Evolutionary conservation across 1,140 invertebrate species (phyloP).

Genomic region (Limonius californicus): DNA sequence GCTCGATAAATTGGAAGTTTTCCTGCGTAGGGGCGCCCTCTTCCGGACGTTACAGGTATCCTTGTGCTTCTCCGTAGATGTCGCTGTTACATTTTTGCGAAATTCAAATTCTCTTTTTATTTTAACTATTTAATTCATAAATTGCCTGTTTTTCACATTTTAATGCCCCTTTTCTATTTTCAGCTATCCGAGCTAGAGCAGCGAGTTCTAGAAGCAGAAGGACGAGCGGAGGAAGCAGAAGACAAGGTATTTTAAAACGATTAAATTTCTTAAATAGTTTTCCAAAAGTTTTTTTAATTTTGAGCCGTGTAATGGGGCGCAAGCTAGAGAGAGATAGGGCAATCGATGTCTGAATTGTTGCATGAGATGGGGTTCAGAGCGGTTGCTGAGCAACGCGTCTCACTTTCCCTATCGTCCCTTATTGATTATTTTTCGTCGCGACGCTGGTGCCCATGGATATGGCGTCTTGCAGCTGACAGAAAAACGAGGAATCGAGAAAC

Average conservation of each 20-base stretch:
- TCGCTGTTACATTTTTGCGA: not conserved
- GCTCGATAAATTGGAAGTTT: not conserved
- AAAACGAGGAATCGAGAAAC: slow-evolving; percentile 36
- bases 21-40: not conserved
- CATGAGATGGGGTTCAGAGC: slow-evolving; percentile 17
- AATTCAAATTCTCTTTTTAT: not conserved
- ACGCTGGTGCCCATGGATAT: slow-evolving; percentile 41
- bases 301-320: too few relatives aligned
- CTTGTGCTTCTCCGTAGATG: not conserved
- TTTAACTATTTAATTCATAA: not conserved
- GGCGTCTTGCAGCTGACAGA: slow-evolving; percentile 48
- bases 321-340: not conserved
- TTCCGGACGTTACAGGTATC: not conserved
- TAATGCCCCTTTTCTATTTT: slow-evolving; percentile 54
- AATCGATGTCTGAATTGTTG: slow-evolving; percentile 6
- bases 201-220: slow-evolving; percentile 84
- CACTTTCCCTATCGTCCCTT: slow-evolving; percentile 48
- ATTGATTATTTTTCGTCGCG: slow-evolving; percentile 48
- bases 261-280: too few relatives aligned
- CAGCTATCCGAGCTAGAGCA: slow-evolving; percentile 89
- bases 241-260: slow-evolving; percentile 67
- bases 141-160: not conserved
- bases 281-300: too few relatives aligned
- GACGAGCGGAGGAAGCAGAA: slow-evolving; percentile 84
- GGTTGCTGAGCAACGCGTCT: slow-evolving; percentile 47